Conservation (phyloP, 2,888 invertebrate genomes). For the Pyrocoelia pectoralis region DNA sequence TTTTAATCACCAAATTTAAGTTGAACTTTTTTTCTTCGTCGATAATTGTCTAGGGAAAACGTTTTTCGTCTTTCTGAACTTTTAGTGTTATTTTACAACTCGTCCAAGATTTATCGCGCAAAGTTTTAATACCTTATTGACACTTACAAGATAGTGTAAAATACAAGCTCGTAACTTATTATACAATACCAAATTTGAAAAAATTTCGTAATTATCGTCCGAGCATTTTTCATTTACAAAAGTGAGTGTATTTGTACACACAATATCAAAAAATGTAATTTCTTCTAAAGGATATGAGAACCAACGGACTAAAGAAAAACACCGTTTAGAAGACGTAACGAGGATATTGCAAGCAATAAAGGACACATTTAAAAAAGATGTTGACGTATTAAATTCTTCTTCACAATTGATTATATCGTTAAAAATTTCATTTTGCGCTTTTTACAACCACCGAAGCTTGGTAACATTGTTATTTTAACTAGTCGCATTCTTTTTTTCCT, state of each 20-base stretch:
- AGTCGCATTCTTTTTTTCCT: neutral
- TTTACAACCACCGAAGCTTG: too few relatives aligned
- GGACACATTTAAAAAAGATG: conserved; percentile 1
- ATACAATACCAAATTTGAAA: too few relatives aligned
- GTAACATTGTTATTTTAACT: too few relatives aligned
- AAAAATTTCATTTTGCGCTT: neutral
- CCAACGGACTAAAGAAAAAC: neutral
- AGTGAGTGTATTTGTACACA: neutral
- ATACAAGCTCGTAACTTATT: too few relatives aligned
- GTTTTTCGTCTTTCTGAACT: too few relatives aligned
- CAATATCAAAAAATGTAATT: neutral
- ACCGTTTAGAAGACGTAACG: neutral
- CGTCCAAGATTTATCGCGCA: neutral
- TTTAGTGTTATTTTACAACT: neutral
- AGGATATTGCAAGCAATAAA: conserved; percentile 1
- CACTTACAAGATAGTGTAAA: too few relatives aligned
- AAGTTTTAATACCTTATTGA: neutral
- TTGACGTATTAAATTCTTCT: conserved; percentile 1
- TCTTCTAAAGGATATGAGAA: neutral
- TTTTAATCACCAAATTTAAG: too few relatives aligned
- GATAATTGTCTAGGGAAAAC: too few relatives aligned
- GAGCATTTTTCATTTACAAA: too few relatives aligned
- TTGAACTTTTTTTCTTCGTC: too few relatives aligned
- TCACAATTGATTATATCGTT: conserved; percentile 1
- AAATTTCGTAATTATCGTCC: too few relatives aligned